Conservation (phyloP, 1,140 invertebrate species). For the Mamestra configurata region DNA sequence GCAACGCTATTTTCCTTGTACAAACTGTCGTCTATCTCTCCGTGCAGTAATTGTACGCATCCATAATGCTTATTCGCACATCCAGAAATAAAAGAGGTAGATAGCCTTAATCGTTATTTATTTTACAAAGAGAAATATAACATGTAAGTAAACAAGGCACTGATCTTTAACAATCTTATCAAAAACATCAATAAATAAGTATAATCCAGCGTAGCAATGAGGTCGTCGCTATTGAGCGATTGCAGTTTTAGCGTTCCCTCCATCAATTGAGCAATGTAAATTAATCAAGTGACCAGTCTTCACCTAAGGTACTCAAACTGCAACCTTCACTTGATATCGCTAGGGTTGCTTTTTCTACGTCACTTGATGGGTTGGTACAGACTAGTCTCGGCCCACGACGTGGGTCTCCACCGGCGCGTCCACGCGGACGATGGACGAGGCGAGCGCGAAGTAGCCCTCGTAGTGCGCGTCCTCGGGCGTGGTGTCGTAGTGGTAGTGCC, state of each 20-base stretch:
- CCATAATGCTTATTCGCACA: too few species aligned
- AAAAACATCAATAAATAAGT: not conserved
- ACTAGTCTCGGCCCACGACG: conserved; percentile 86
- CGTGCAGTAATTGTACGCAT: too few species aligned
- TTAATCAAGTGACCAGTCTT: not conserved
- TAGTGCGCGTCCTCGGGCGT: conserved; percentile 95
- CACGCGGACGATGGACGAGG: conserved; percentile 92
- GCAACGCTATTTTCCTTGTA: too few species aligned
- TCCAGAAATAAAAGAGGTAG: not conserved
- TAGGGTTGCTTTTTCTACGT: not conserved
- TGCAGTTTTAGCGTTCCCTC: not conserved
- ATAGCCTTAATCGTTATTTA: too few species aligned
- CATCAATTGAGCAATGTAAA: not conserved
- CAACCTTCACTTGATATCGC: not conserved
- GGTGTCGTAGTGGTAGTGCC: conserved; percentile 98
- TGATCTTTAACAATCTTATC: not conserved
- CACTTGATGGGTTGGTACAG: not conserved
- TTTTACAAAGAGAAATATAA: too few species aligned
- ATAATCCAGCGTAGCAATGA: not conserved
- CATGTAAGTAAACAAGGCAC: not conserved
- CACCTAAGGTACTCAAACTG: not conserved
- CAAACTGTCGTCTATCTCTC: too few species aligned
- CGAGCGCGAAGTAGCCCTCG: conserved; percentile 95
- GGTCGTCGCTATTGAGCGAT: not conserved
- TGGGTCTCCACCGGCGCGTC: conserved; percentile 91